Base-by-base conservation (phyloP, 2,888 invertebrate genomes). In the Pristionchus fissidentatus region DNA sequence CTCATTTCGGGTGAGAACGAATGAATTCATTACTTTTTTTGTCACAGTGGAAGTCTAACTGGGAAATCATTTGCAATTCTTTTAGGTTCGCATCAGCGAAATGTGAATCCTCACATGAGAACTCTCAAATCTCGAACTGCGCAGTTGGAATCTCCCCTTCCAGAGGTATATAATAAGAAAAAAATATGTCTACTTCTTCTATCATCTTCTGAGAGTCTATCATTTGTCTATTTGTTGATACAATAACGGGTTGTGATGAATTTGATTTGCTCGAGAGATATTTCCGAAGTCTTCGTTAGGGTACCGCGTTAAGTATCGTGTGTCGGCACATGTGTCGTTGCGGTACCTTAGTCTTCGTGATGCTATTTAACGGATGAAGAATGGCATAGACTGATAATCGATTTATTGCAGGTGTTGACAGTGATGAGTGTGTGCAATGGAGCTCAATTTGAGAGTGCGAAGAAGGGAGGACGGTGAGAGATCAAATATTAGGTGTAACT, bases 341-440 rank as follows among this genome's bases (percentile, higher is more conserved):
- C n/a, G n/a, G n/a, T n/a, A n/a, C n/a, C n/a, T n/a, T n/a, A n/a
- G n/a, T n/a, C n/a, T n/a, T n/a, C n/a, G 57, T 19, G 57, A 57
- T 26, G 22, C 3, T 3, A 7, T 29, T 29, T n/a, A 19, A 22
- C 0, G 19, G 35, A 62, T 62, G 8, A 35, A 19, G 35, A 32
- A 62, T 32, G 10, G 32, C n/a, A n/a, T n/a, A n/a, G n/a, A n/a
- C n/a, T n/a, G n/a, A n/a, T n/a, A n/a, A n/a, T n/a, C n/a, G 62
- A 15, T 22, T 62, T 15, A 35, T 62, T 35, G n/a, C 38, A 83
- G 83, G 41, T 75, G 26, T 49, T 85, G 55, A 66, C 84, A 8
- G 91, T 92, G 3, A 91, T 91, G 91, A 87, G 89, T 19, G 89
- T 91, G 52, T 92, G 92, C 84, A 92, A 92, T 73, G 81, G 87